These are phyloP conservation scores for Autographa gamma DNA, from an alignment of 2,888 invertebrate species.

Conservation along the genomic window DNA sequence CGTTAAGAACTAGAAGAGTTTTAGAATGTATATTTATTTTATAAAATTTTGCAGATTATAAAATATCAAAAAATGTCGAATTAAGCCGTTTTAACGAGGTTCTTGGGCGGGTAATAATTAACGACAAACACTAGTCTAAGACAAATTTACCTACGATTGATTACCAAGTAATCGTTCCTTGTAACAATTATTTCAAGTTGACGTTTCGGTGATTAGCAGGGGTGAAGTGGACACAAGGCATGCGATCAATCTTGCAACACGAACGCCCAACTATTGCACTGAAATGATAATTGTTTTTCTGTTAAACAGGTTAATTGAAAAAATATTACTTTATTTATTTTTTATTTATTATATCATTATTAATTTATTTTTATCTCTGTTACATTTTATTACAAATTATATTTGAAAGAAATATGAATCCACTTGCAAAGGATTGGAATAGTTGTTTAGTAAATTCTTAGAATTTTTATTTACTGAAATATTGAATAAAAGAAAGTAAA, in stretches of 20 bases:
- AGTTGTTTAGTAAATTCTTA: no score
- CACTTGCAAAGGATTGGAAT: no score
- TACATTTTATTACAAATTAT: no score
- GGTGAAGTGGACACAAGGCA: constrained; percentile 19
- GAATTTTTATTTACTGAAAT: no score
- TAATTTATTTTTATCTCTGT: no score
- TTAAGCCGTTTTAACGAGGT: no score
- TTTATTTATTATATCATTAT: not conserved
- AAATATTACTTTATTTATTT: not conserved
- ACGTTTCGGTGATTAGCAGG: constrained; percentile 36
- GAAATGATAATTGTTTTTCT: constrained; percentile 50
- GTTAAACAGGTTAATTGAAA: constrained; percentile 23
- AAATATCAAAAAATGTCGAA: no score
- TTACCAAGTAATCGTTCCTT: constrained; percentile 10
- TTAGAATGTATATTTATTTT: no score
- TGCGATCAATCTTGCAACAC: constrained; percentile 53
- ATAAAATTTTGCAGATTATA: no score
- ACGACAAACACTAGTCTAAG: not conserved
- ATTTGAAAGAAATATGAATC: no score
- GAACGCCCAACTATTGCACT: constrained; percentile 36
- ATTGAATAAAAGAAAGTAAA: no score
- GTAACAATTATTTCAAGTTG: constrained; percentile 24
- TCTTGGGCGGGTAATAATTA: not conserved
- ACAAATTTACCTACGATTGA: not conserved
- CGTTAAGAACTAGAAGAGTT: no score